Conservation (phyloP, 2,113 vertebrate species). For the Istiophorus platypterus region DNA sequence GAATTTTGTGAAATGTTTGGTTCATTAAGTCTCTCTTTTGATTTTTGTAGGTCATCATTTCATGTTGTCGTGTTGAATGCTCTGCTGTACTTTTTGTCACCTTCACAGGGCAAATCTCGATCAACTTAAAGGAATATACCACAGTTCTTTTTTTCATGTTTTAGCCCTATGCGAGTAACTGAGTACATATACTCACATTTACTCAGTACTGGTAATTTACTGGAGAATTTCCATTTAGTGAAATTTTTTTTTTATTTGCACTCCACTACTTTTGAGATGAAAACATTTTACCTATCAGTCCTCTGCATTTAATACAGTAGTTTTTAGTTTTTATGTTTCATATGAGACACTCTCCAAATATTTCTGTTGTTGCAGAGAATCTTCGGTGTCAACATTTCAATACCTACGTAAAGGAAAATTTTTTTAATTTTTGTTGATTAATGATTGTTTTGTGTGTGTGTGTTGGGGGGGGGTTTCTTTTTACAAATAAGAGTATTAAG, state of each 20-base stretch:
- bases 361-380: no score
- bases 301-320: no score
- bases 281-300: background rate
- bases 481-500: no score
- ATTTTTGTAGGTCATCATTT: background rate
- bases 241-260: background rate
- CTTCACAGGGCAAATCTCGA: background rate
- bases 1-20: background rate
- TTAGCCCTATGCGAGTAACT: background rate
- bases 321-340: no score
- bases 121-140: slow-evolving; percentile 6
- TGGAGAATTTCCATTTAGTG: background rate
- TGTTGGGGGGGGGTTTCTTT: no score
- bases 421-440: no score
- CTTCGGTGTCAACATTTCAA: no score
- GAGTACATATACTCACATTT: background rate
- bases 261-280: background rate
- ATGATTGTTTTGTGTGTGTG: no score
- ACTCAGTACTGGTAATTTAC: background rate
- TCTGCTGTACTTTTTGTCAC: background rate
- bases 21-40: background rate
- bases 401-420: no score
- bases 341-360: no score
- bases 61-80: background rate
- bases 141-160: background rate